Evolutionary conservation across 2,113 vertebrate species (phyloP).

Genomic region (Notiomystis cincta): DNA sequence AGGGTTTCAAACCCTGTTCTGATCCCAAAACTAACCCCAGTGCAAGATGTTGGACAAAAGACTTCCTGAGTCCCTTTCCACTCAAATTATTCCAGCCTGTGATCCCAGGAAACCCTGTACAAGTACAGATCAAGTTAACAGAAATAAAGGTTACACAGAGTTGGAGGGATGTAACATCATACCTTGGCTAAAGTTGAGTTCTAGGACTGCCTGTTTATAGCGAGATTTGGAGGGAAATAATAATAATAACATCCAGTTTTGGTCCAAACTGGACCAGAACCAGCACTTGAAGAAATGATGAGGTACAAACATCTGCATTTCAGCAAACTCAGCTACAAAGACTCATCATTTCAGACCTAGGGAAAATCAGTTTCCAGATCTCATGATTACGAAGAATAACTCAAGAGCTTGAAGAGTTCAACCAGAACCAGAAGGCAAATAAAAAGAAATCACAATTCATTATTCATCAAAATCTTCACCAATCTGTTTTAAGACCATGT

Average conservation of each 20-base stretch:
- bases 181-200: background rate
- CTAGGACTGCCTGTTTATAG: background rate
- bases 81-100: background rate
- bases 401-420: slow-evolving; percentile 14
- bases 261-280: slow-evolving; percentile 1
- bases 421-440: slow-evolving; percentile 29
- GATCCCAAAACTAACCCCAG: background rate
- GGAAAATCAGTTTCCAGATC: background rate
- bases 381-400: background rate
- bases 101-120: background rate
- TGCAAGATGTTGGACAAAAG: background rate
- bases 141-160: background rate
- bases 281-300: background rate
- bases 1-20: background rate
- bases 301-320: slow-evolving; percentile 3
- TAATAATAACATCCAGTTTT: background rate
- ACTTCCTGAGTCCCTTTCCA: background rate
- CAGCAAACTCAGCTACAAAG: slow-evolving; percentile 25
- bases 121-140: background rate
- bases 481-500: slow-evolving; percentile 17
- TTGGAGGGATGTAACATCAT: background rate
- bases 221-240: background rate
- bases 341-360: background rate
- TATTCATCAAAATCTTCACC: slow-evolving; percentile 37
- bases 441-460: slow-evolving; percentile 45